A percentile compares a stretch with the other conserved stretches of the same genome.
These are phyloP conservation scores for Molorchus minor DNA, from an alignment of 2,888 invertebrate genomes.

Conservation along the genomic window DNA sequence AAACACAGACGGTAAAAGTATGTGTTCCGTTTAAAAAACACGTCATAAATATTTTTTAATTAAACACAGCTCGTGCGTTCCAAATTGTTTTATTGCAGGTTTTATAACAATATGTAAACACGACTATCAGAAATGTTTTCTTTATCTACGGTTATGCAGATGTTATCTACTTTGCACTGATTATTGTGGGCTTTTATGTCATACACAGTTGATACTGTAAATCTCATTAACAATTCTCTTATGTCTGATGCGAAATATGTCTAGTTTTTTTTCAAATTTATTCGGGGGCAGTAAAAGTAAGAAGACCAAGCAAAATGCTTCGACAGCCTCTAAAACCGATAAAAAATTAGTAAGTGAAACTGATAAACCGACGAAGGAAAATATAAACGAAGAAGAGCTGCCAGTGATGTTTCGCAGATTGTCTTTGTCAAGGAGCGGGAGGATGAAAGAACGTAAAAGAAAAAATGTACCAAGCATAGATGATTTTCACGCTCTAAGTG, in stretches of 20 bases:
- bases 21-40: background rate
- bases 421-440: conserved; percentile 51
- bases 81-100: conserved; percentile 16
- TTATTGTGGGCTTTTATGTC: conserved; percentile 12
- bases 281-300: conserved; percentile 39
- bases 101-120: conserved; percentile 22
- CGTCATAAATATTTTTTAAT: conserved; percentile 12
- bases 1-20: too few relatives aligned
- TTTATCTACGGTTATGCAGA: conserved; percentile 20
- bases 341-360: conserved; percentile 17
- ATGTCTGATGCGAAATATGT: conserved; percentile 34
- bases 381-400: conserved; percentile 25
- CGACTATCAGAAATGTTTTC: conserved; percentile 5
- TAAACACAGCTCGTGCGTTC: conserved; percentile 6
- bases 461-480: conserved; percentile 36
- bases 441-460: conserved; percentile 50
- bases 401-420: conserved; percentile 42
- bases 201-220: background rate
- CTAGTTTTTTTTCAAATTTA: conserved; percentile 41
- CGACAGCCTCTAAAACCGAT: conserved; percentile 6
- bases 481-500: conserved; percentile 20
- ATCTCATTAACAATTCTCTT: conserved; percentile 14
- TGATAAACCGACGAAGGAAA: too few relatives aligned
- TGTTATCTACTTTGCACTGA: conserved; percentile 24
- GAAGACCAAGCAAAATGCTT: conserved; percentile 13